phyloP scores from a whole-genome alignment of 1,140 invertebrate genomes.

The Cephus cinctus region DNA sequence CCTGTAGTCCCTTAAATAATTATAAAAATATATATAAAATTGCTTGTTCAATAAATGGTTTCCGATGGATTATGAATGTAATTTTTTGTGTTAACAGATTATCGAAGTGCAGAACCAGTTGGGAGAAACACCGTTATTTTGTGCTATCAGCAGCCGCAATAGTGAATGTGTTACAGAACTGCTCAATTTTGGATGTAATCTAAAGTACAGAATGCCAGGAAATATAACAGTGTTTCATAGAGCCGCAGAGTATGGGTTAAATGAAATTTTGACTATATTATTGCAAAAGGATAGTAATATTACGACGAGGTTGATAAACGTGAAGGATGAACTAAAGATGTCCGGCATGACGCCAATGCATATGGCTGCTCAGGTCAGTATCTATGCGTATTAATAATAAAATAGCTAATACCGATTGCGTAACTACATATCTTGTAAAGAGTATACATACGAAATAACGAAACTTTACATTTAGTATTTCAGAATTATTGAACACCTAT shows the following conservation, averaged over 20 bases:
- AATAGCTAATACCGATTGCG: too few relatives aligned
- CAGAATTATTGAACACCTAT: too few relatives aligned
- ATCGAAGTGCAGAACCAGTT: slow-evolving; percentile 39
- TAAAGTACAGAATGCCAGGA: slow-evolving; percentile 41
- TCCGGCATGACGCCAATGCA: slow-evolving; percentile 65
- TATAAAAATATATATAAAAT: too few relatives aligned
- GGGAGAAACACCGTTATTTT: slow-evolving; percentile 57
- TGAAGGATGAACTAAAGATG: slow-evolving; percentile 30
- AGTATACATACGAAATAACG: too few relatives aligned
- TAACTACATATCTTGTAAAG: too few relatives aligned
- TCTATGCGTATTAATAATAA: too few relatives aligned
- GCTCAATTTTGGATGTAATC: slow-evolving; percentile 50
- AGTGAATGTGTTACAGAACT: slow-evolving; percentile 52
- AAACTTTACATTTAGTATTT: too few relatives aligned
- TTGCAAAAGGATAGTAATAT: slow-evolving; percentile 38
- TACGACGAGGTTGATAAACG: slow-evolving; percentile 35
- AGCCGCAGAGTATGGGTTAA: slow-evolving; percentile 47
- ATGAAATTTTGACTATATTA: slow-evolving; percentile 47
- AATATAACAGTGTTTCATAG: slow-evolving; percentile 50
- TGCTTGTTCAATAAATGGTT: too few relatives aligned
- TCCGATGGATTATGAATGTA: not conserved
- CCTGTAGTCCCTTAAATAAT: too few relatives aligned
- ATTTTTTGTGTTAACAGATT: slow-evolving; percentile 18
- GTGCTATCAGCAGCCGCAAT: slow-evolving; percentile 53
- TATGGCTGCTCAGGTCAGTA: slow-evolving; percentile 65